A percentile compares a stretch with the other conserved stretches of the same genome.
These are phyloP conservation scores for Catostomus latipinnis DNA, from an alignment of 2,797 vertebrate species.

Conservation along the genomic window DNA sequence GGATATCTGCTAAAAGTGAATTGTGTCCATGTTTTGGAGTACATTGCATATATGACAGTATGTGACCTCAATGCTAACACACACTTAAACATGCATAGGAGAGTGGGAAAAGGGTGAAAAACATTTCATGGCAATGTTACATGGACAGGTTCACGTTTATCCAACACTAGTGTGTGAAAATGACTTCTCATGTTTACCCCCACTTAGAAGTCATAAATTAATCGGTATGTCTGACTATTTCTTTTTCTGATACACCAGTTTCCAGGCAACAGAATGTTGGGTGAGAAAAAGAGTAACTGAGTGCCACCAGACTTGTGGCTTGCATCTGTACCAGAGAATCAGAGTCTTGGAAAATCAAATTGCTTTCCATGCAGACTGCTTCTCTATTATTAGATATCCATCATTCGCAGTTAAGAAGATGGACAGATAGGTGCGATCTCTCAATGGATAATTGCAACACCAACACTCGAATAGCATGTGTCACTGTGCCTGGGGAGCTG, in stretches of 20 bases:
- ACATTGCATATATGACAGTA: too few species aligned
- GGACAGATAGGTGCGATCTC: conserved; percentile 62
- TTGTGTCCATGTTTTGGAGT: too few species aligned
- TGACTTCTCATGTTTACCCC: conserved; percentile 11
- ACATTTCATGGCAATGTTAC: neutral
- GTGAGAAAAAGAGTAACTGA: conserved; percentile 15
- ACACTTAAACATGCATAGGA: too few species aligned
- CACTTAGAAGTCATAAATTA: conserved; percentile 20
- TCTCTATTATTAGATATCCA: conserved; percentile 54
- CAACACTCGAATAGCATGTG: conserved; percentile 46
- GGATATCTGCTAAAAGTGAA: too few species aligned
- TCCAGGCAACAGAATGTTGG: neutral
- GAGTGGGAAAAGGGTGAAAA: neutral
- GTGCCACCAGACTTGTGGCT: conserved; percentile 1
- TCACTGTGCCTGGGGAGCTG: conserved; percentile 38
- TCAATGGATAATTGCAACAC: conserved; percentile 55
- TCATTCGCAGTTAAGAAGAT: conserved; percentile 56
- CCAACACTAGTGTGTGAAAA: conserved; percentile 7
- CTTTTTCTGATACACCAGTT: neutral
- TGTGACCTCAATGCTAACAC: too few species aligned
- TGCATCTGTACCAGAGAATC: conserved; percentile 19
- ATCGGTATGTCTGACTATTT: conserved; percentile 1
- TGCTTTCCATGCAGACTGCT: conserved; percentile 14
- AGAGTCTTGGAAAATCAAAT: neutral
- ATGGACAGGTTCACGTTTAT: neutral